A percentile compares a stretch with the other conserved stretches of the same genome.
phyloP scores from a whole-genome alignment of 2,888 invertebrate species.

The Gari tellinella region DNA sequence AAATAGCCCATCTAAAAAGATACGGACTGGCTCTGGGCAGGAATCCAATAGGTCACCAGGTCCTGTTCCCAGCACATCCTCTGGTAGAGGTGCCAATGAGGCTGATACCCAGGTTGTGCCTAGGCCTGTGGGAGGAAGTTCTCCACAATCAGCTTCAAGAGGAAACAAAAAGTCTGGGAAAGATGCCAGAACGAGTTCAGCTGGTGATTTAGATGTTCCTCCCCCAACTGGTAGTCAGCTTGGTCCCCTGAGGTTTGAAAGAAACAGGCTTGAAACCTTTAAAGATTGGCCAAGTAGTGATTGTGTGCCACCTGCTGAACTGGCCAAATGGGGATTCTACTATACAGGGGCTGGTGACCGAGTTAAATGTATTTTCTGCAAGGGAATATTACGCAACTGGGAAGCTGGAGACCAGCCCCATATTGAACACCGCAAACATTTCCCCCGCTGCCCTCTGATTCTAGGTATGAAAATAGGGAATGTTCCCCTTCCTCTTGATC shows the following conservation, averaged over 20 bases:
- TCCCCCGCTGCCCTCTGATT: slow-evolving; percentile 91
- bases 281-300: slow-evolving; percentile 64
- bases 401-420: slow-evolving; percentile 94
- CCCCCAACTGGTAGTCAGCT: background rate
- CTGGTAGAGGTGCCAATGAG: no score
- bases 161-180: no score
- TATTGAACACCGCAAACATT: slow-evolving; percentile 97
- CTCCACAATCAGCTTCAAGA: no score
- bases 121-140: no score
- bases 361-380: slow-evolving; percentile 96
- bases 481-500: slow-evolving; percentile 56
- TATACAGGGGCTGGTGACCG: slow-evolving; percentile 92
- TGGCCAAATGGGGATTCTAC: slow-evolving; percentile 96
- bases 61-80: no score
- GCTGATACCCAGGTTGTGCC: no score
- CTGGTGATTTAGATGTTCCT: no score
- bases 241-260: slow-evolving; percentile 59
- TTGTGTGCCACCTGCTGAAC: slow-evolving; percentile 80
- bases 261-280: slow-evolving; percentile 69
- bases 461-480: slow-evolving; percentile 69
- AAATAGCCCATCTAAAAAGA: no score
- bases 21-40: no score
- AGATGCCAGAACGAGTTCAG: no score
- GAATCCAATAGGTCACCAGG: no score
- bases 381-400: slow-evolving; percentile 97